A percentile compares a stretch with the other conserved stretches of the same genome.
Conservation (phyloP, 2,888 invertebrate species). For the Dysmachus trigonus region DNA sequence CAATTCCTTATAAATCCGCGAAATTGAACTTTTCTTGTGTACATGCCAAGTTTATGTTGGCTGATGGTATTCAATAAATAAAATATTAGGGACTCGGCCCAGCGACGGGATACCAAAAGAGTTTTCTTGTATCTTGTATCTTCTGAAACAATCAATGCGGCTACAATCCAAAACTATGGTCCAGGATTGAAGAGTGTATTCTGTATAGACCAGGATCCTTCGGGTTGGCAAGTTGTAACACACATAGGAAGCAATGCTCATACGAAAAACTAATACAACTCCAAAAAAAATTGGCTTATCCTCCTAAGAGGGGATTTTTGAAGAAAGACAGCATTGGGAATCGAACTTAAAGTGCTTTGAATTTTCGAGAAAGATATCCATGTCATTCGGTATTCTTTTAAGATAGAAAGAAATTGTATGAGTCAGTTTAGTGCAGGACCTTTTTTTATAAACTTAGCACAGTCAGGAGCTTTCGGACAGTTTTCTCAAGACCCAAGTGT, state of each 20-base stretch:
- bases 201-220: neutral
- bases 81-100: slow-evolving; percentile 1
- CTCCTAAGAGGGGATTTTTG: neutral
- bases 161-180: neutral
- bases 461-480: neutral
- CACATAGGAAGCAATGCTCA: neutral
- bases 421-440: neutral
- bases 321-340: neutral
- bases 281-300: neutral
- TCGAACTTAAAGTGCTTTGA: neutral
- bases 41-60: slow-evolving; percentile 34
- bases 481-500: neutral
- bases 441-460: neutral
- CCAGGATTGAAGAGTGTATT: neutral
- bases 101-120: neutral
- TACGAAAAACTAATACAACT: neutral
- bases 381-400: neutral
- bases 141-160: neutral
- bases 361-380: neutral
- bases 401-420: neutral
- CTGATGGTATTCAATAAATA: slow-evolving; percentile 15
- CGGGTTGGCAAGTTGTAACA: neutral
- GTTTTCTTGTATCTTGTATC: neutral
- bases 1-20: slow-evolving; percentile 24
- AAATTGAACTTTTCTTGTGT: slow-evolving; percentile 36